Evolutionary conservation across 2,113 vertebrate species (phyloP).

Genomic region (Isichthys henryi): DNA sequence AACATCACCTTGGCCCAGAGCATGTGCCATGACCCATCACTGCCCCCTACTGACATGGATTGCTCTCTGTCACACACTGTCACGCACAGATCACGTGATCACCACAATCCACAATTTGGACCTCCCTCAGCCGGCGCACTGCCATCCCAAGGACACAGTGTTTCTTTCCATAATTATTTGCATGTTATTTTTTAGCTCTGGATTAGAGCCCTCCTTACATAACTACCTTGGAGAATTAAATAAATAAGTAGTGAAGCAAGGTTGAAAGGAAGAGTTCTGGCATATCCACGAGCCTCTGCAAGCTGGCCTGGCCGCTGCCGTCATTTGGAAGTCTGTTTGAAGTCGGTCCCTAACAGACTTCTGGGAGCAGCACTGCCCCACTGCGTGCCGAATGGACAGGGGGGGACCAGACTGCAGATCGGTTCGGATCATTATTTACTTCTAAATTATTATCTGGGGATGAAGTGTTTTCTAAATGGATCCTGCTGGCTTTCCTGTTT

Average conservation of each 20-base stretch:
- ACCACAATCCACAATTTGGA: background rate
- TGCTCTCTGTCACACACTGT: background rate
- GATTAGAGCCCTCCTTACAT: background rate
- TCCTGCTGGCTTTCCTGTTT: background rate
- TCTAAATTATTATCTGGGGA: background rate
- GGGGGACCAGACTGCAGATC: background rate
- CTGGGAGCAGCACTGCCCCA: constrained; percentile 32
- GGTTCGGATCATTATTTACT: background rate
- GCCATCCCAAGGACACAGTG: background rate
- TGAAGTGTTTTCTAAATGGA: background rate
- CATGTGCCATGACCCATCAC: background rate
- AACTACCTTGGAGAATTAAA: background rate
- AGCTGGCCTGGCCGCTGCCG: constrained; percentile 39
- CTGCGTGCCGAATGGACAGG: background rate
- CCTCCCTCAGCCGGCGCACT: background rate
- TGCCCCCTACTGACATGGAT: background rate
- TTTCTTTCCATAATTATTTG: background rate
- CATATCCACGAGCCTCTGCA: background rate
- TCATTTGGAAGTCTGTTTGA: constrained; percentile 64
- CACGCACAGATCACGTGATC: background rate
- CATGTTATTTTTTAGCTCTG: background rate
- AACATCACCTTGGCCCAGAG: background rate
- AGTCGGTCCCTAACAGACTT: constrained; percentile 50
- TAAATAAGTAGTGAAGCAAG: background rate
- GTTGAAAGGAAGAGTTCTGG: background rate